These are phyloP conservation scores for Camelus dromedarius DNA, from an alignment of 2,113 vertebrate genomes.

Conservation along the genomic window DNA sequence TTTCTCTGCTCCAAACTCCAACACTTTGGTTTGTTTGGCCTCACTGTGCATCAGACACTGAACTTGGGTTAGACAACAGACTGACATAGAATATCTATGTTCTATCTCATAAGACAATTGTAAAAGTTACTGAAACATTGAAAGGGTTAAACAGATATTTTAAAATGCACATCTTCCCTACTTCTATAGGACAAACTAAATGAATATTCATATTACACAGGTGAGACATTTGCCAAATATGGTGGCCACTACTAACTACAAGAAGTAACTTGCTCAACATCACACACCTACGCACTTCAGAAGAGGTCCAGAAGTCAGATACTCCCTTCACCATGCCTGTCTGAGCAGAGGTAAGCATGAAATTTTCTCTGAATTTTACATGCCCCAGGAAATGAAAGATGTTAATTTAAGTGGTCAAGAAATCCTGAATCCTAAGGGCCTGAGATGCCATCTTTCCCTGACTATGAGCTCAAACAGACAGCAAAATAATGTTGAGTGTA, in stretches of 20 bases:
- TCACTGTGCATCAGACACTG: background rate
- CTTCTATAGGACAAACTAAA: background rate
- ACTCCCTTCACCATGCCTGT: background rate
- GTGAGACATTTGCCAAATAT: background rate
- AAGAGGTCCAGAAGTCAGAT: background rate
- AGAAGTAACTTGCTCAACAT: background rate
- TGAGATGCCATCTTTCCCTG: background rate
- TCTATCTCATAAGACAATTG: background rate
- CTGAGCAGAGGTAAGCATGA: background rate
- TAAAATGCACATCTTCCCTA: background rate
- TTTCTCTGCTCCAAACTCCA: background rate
- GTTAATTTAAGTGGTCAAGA: background rate
- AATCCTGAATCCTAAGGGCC: background rate
- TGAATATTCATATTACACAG: background rate
- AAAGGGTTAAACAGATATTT: background rate
- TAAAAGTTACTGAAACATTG: background rate
- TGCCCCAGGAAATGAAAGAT: background rate
- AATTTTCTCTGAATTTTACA: background rate
- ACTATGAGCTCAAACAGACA: background rate
- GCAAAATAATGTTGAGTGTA: background rate
- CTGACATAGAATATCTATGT: background rate
- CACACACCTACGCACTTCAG: background rate
- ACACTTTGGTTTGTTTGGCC: background rate
- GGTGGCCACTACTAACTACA: background rate
- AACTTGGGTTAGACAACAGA: background rate